These are phyloP conservation scores for Mantis religiosa DNA, from an alignment of 2,888 invertebrate genomes.

Conservation along the genomic window DNA sequence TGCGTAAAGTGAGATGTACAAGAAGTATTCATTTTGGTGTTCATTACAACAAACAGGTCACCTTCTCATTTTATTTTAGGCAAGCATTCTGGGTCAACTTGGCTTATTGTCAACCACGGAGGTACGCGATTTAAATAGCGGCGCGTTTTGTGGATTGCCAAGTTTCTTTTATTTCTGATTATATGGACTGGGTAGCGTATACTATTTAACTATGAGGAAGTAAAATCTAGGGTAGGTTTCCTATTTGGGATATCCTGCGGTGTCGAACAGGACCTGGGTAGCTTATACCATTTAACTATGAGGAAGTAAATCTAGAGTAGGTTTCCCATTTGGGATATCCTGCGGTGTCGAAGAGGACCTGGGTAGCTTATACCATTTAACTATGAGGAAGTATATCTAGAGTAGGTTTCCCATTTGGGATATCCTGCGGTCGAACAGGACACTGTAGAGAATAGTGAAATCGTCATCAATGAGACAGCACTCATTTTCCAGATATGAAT, in stretches of 20 bases:
- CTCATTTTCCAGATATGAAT: too few relatives aligned
- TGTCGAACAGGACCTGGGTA: background rate
- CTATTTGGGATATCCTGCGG: background rate
- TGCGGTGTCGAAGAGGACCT: background rate
- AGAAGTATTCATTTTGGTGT: background rate
- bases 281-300: background rate
- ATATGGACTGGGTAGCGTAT: background rate
- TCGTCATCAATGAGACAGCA: too few relatives aligned
- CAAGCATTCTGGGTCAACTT: slow-evolving; percentile 10
- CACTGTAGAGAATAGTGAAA: background rate
- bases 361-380: background rate
- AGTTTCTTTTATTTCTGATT: background rate
- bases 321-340: background rate
- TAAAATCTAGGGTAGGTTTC: background rate
- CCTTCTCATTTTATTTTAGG: slow-evolving; percentile 5
- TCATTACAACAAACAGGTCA: slow-evolving; percentile 2
- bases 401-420: background rate
- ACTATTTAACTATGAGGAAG: background rate
- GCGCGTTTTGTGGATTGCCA: background rate
- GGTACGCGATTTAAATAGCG: background rate
- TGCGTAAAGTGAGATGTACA: background rate
- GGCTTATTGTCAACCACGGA: slow-evolving; percentile 1
- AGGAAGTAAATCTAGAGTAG: background rate
- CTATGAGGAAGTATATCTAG: background rate
- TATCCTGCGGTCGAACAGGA: background rate